These are phyloP conservation scores for Myotis yumanensis DNA, from an alignment of 2,113 vertebrate species.

Conservation along the genomic window DNA sequence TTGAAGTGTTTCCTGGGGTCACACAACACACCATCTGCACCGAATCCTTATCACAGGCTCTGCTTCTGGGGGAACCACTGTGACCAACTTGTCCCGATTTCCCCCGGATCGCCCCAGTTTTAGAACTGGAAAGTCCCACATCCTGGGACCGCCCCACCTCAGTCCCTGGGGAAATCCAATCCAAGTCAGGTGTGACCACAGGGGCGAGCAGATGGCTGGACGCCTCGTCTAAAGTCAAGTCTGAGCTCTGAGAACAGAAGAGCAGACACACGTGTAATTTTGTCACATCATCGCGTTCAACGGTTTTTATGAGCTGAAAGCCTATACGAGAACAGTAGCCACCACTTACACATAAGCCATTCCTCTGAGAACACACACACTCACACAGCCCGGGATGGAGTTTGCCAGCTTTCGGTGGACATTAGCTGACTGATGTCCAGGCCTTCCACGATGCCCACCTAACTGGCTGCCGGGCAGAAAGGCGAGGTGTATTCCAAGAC, in stretches of 20 bases:
- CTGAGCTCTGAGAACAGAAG: background rate
- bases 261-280: background rate
- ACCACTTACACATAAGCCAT: conserved; percentile 26
- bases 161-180: background rate
- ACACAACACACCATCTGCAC: background rate
- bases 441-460: background rate
- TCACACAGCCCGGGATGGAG: background rate
- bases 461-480: background rate
- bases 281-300: background rate
- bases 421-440: background rate
- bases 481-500: background rate
- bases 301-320: conserved; percentile 48
- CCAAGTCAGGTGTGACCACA: background rate
- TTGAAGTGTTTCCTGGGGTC: background rate
- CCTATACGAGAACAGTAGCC: conserved; percentile 23
- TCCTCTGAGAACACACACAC: background rate
- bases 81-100: background rate
- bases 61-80: background rate
- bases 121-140: background rate
- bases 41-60: background rate
- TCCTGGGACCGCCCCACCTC: background rate
- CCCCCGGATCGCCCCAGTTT: background rate
- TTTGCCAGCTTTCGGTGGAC: background rate
- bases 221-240: background rate
- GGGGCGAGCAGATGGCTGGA: background rate